Evolutionary conservation across 2,797 vertebrate species (phyloP).

Genomic region (Anguilla marmorata): DNA sequence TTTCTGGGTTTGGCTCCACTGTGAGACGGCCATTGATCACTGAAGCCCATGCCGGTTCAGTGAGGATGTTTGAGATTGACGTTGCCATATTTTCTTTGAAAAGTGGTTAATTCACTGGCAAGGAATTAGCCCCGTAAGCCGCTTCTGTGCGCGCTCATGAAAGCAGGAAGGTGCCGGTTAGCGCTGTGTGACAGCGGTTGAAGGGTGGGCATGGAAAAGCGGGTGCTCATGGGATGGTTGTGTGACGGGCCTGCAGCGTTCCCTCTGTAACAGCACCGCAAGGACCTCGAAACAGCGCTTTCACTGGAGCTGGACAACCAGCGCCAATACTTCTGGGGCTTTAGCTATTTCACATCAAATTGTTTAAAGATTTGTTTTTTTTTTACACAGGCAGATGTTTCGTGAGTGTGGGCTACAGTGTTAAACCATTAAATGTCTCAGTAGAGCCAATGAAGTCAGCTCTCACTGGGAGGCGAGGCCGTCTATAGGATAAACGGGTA

Average conservation of each 20-base stretch:
- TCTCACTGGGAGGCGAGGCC: neutral
- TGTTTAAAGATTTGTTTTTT: neutral
- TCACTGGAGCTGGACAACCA: neutral
- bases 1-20: neutral
- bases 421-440: constrained; percentile 1
- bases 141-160: neutral
- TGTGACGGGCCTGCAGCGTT: neutral
- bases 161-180: neutral
- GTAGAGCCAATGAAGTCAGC: neutral
- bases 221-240: neutral
- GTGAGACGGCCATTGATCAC: neutral
- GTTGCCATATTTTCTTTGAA: neutral
- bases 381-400: neutral
- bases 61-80: neutral
- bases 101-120: neutral
- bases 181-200: neutral
- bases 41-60: neutral
- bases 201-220: neutral
- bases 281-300: neutral
- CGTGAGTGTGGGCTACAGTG: neutral
- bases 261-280: neutral
- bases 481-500: constrained; percentile 25
- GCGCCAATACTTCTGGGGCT: neutral
- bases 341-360: neutral
- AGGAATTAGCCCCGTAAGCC: neutral